These are phyloP conservation scores for Ciconia maguari DNA, from an alignment of 2,113 vertebrate genomes.

Conservation along the genomic window DNA sequence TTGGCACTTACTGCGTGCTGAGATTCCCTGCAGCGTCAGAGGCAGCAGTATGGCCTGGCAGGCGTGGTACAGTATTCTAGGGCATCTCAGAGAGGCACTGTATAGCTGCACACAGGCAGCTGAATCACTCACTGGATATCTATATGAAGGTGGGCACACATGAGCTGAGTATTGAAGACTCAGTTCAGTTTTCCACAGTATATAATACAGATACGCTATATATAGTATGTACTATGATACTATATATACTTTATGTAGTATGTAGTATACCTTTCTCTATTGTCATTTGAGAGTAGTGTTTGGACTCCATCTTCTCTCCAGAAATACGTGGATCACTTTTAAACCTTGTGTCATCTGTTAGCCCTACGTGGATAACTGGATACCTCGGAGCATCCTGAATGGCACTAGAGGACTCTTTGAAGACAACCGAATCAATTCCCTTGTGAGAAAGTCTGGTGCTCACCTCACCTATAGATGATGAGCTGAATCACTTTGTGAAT, in stretches of 20 bases:
- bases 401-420: background rate
- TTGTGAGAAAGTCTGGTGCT: background rate
- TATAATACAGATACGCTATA: background rate
- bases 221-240: too few species aligned
- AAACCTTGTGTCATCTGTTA: background rate
- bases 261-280: background rate
- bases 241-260: background rate
- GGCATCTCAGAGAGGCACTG: background rate
- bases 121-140: background rate
- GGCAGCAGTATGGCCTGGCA: background rate
- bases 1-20: background rate
- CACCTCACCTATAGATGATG: background rate
- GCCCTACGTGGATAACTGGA: background rate
- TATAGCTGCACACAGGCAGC: too few species aligned
- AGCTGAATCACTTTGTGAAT: background rate
- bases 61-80: background rate
- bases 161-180: background rate
- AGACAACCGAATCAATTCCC: background rate
- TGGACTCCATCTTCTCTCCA: background rate
- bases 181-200: background rate
- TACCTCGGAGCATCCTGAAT: rapidly evolving
- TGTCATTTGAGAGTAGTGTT: background rate
- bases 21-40: background rate
- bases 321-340: rapidly evolving
- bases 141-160: background rate